Evolutionary conservation across 2,888 invertebrate genomes (phyloP).

Genomic region (Tupiocoris notatus): DNA sequence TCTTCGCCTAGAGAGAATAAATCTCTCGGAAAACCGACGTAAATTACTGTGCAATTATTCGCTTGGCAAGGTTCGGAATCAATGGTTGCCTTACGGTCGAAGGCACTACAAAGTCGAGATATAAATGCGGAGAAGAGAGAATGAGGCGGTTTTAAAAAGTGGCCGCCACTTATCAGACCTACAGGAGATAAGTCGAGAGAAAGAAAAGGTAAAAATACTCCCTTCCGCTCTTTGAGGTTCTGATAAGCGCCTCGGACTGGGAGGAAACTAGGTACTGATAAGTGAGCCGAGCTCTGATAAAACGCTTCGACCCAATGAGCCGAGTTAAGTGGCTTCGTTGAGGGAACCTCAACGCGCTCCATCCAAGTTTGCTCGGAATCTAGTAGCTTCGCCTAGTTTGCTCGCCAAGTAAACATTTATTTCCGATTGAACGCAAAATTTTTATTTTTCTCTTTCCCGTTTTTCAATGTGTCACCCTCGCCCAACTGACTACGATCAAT

Average conservation of each 20-base stretch:
- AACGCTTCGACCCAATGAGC: constrained; percentile 23
- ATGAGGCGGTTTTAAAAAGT: not conserved
- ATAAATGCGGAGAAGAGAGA: not conserved
- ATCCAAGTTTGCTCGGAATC: not conserved
- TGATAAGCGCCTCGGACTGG: not conserved
- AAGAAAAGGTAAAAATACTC: not conserved
- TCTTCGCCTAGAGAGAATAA: not conserved
- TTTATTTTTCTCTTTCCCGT: too few relatives aligned
- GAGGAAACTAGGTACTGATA: constrained; percentile 5
- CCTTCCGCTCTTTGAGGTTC: not conserved
- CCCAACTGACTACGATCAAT: too few relatives aligned
- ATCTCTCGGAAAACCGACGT: not conserved
- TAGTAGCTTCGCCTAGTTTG: too few relatives aligned
- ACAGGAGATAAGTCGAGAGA: not conserved
- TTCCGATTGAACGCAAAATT: too few relatives aligned
- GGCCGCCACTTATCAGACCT: not conserved
- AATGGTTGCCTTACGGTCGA: not conserved
- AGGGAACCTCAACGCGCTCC: not conserved
- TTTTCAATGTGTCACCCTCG: too few relatives aligned
- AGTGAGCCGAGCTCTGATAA: constrained; percentile 25
- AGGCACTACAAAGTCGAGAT: not conserved
- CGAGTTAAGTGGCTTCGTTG: constrained; percentile 20
- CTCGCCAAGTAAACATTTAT: too few relatives aligned
- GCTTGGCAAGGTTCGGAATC: not conserved
- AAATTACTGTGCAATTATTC: not conserved